Conservation (phyloP, 2,797 vertebrate genomes). For the Semaprochilodus insignis region DNA sequence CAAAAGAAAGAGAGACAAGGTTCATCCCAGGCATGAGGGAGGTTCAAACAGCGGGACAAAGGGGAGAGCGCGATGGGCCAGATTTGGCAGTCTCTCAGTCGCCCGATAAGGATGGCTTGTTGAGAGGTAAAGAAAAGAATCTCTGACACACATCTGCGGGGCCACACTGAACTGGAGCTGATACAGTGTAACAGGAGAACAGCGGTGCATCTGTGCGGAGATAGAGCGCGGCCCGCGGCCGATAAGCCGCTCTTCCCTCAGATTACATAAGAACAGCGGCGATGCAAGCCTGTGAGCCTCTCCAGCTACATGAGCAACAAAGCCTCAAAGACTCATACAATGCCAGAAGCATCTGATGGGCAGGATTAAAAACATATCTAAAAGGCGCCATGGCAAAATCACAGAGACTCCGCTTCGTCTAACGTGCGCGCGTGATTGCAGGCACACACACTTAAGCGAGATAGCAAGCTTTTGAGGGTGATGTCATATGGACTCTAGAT, state of each 20-base stretch:
- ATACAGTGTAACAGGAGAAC: conserved; percentile 69
- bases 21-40: conserved; percentile 69
- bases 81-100: conserved; percentile 74
- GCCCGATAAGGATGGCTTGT: conserved; percentile 75
- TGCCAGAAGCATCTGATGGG: conserved; percentile 80
- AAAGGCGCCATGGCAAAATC: conserved; percentile 84
- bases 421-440: conserved; percentile 54
- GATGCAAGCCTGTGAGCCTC: conserved; percentile 45
- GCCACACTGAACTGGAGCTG: conserved; percentile 77
- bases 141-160: conserved; percentile 72
- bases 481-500: conserved; percentile 61
- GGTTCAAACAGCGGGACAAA: conserved; percentile 76
- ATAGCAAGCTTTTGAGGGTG: conserved; percentile 45
- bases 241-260: conserved; percentile 64
- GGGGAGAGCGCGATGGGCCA: conserved; percentile 64
- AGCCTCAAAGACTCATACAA: conserved; percentile 62
- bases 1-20: conserved; percentile 50
- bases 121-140: conserved; percentile 82
- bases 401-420: conserved; percentile 75
- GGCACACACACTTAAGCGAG: conserved; percentile 44
- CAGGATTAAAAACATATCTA: conserved; percentile 82
- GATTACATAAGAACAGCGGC: conserved; percentile 75
- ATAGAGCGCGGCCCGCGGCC: conserved; percentile 64
- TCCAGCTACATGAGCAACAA: conserved; percentile 72
- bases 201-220: conserved; percentile 63